A percentile compares a stretch with the other conserved stretches of the same genome.
Conservation (phyloP, 2,888 invertebrate species). For the Thereva unica region DNA sequence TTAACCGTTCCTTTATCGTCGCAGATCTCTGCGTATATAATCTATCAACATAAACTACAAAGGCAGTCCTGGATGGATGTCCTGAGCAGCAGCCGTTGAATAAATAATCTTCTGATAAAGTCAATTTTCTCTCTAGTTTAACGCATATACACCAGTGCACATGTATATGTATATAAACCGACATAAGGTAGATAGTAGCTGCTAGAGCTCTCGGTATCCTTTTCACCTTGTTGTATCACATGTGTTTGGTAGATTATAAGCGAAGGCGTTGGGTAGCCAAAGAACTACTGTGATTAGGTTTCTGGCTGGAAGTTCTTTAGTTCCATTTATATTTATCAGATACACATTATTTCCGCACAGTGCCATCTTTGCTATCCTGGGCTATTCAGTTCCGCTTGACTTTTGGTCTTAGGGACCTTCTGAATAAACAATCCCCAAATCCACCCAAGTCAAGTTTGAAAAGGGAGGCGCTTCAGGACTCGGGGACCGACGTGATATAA, state of each 20-base stretch:
- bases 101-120: constrained; percentile 17
- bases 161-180: too few species aligned
- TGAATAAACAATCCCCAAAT: constrained; percentile 28
- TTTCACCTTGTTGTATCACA: too few species aligned
- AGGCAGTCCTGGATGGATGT: constrained; percentile 7
- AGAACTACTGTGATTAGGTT: constrained; percentile 3
- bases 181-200: too few species aligned
- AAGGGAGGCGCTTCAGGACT: background rate
- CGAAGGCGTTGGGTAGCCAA: background rate
- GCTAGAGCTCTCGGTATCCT: too few species aligned
- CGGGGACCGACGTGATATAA: constrained; percentile 23
- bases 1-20: constrained; percentile 14
- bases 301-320: constrained; percentile 7
- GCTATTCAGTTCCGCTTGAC: constrained; percentile 5
- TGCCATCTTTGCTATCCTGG: constrained; percentile 2
- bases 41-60: constrained; percentile 20
- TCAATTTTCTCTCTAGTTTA: background rate
- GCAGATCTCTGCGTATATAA: background rate
- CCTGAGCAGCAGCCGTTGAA: constrained; percentile 7
- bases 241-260: constrained; percentile 11
- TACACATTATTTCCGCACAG: constrained; percentile 24
- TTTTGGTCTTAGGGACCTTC: constrained; percentile 13
- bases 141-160: too few species aligned
- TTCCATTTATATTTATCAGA: constrained; percentile 40
- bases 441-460: constrained; percentile 19